Evolutionary conservation across 2,113 vertebrate genomes (phyloP).

Genomic region (Osmerus eperlanus): DNA sequence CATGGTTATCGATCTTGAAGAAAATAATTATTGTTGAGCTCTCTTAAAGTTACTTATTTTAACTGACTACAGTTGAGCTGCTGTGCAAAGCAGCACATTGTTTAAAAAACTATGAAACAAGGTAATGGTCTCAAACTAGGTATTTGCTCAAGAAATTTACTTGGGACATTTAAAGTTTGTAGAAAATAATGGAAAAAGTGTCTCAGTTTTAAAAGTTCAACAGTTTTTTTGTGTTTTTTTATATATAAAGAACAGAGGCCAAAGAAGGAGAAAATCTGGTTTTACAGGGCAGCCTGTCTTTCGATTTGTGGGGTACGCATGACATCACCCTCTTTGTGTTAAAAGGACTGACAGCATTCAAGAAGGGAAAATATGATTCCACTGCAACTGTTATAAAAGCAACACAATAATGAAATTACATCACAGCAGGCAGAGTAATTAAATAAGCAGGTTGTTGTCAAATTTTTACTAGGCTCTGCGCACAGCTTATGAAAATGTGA

Average conservation of each 20-base stretch:
- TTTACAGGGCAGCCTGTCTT: constrained; percentile 61
- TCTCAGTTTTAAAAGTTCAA: constrained; percentile 19
- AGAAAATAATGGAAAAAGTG: background rate
- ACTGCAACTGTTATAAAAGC: constrained; percentile 56
- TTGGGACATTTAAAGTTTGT: background rate
- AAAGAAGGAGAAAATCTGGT: constrained; percentile 22
- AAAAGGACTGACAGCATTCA: constrained; percentile 37
- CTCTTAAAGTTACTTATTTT: too few relatives aligned
- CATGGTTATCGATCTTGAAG: too few relatives aligned
- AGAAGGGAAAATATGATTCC: constrained; percentile 59
- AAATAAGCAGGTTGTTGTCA: constrained; percentile 61
- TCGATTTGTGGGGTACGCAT: constrained; percentile 58
- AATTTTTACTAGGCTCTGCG: constrained; percentile 51
- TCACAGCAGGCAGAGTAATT: constrained; percentile 58
- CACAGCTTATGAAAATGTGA: constrained; percentile 26
- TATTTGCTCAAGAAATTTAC: background rate
- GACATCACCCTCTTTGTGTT: constrained; percentile 64
- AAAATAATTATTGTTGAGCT: too few relatives aligned
- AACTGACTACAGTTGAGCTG: too few relatives aligned
- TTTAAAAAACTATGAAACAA: too few relatives aligned
- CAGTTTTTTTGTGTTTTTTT: constrained; percentile 31
- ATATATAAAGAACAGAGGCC: constrained; percentile 26
- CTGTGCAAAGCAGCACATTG: too few relatives aligned
- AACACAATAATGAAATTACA: constrained; percentile 68
- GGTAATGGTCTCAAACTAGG: background rate